A percentile compares a stretch with the other conserved stretches of the same genome.
These are phyloP conservation scores for Leptinotarsa juncta DNA, from an alignment of 2,888 invertebrate genomes.

Conservation along the genomic window DNA sequence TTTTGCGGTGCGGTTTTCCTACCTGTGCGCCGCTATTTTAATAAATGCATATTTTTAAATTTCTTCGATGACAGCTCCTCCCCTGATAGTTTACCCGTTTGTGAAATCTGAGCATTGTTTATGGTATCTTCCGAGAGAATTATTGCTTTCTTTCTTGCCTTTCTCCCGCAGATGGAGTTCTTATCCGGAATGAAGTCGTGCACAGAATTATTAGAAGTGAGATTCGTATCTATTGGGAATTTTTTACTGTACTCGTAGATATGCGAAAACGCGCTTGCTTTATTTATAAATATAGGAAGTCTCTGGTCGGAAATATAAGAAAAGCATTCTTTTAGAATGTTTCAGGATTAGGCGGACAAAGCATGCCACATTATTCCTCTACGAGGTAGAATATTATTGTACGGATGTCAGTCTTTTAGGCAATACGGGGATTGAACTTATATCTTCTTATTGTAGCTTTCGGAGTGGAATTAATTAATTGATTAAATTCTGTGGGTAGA, in stretches of 20 bases:
- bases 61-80: constrained; percentile 37
- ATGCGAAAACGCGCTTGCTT: not conserved
- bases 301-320: not conserved
- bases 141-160: not conserved
- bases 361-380: no score
- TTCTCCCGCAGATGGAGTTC: not conserved
- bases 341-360: no score
- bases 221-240: constrained; percentile 2
- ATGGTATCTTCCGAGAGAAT: constrained; percentile 18
- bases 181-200: not conserved
- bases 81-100: constrained; percentile 19
- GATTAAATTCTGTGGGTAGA: no score
- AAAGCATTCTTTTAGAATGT: not conserved
- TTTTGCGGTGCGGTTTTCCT: constrained; percentile 29
- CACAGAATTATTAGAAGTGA: not conserved
- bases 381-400: no score
- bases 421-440: no score
- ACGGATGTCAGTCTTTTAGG: no score
- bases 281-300: not conserved
- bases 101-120: constrained; percentile 27
- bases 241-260: not conserved
- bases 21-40: constrained; percentile 32
- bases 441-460: no score
- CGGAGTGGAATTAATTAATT: no score
- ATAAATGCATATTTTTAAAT: constrained; percentile 44